A percentile compares a stretch with the other conserved stretches of the same genome.
These are phyloP conservation scores for Nothura maculosa DNA, from an alignment of 2,797 vertebrate species.

Conservation along the genomic window DNA sequence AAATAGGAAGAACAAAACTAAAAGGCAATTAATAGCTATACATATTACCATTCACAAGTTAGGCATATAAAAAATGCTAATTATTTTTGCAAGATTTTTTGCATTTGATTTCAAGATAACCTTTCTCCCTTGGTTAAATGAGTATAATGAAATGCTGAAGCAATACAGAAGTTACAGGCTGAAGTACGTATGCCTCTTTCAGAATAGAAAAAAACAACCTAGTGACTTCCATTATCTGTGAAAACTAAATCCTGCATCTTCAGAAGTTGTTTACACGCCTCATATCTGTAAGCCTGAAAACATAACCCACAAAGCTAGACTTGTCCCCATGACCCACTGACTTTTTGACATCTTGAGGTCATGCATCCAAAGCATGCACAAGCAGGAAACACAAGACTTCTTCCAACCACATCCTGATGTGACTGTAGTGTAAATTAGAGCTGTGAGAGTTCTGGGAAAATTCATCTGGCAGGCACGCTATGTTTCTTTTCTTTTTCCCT, in stretches of 20 bases:
- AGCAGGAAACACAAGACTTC: slow-evolving; percentile 72
- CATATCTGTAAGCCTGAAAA: slow-evolving; percentile 55
- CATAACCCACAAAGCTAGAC: slow-evolving; percentile 31
- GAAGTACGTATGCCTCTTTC: neutral
- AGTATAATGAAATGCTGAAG: neutral
- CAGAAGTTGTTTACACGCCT: slow-evolving; percentile 63
- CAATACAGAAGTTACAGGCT: neutral
- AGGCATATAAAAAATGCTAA: neutral
- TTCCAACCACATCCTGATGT: slow-evolving; percentile 76
- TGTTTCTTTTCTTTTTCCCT: slow-evolving; percentile 56
- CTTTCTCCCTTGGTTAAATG: neutral
- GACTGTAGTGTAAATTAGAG: slow-evolving; percentile 73
- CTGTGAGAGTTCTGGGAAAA: slow-evolving; percentile 74
- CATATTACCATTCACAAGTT: accelerated
- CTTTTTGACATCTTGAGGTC: slow-evolving; percentile 73
- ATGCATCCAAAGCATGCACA: slow-evolving; percentile 71
- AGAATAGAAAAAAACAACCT: slow-evolving; percentile 19
- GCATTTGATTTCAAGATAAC: neutral
- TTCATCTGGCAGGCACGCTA: slow-evolving; percentile 60
- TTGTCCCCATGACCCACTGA: slow-evolving; percentile 69
- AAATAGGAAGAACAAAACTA: neutral
- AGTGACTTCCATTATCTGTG: neutral
- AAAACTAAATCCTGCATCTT: slow-evolving; percentile 31
- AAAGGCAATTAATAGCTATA: neutral
- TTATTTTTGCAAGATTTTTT: too few species aligned